These are phyloP conservation scores for Silurus asotus DNA, from an alignment of 2,113 vertebrate species.

Conservation along the genomic window DNA sequence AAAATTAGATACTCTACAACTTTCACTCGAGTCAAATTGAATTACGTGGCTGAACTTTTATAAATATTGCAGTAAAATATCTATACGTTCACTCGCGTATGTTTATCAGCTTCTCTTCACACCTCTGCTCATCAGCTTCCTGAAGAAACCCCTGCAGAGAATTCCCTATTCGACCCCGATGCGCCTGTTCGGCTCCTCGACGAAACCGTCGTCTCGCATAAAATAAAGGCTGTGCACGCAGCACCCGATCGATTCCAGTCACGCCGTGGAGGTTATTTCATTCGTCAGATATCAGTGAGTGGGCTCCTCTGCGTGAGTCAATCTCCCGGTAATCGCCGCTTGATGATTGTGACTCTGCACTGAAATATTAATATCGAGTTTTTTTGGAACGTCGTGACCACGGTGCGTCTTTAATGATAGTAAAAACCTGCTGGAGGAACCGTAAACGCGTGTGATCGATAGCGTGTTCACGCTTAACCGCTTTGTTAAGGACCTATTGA, in stretches of 20 bases:
- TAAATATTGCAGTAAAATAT: too few relatives aligned
- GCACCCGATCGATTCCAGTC: neutral
- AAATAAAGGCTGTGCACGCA: neutral
- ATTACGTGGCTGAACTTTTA: too few relatives aligned
- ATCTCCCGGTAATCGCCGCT: neutral
- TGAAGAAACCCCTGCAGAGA: constrained; percentile 1
- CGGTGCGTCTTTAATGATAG: neutral
- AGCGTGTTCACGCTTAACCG: neutral
- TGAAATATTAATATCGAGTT: neutral
- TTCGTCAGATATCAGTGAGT: neutral
- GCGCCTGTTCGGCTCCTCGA: neutral
- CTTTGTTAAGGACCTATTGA: neutral
- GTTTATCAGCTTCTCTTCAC: neutral
- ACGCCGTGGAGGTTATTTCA: neutral
- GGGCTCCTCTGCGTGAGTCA: neutral
- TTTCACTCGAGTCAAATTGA: too few relatives aligned
- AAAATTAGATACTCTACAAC: too few relatives aligned
- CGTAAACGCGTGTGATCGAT: neutral
- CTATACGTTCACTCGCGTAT: too few relatives aligned
- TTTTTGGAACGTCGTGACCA: neutral
- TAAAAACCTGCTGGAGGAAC: neutral
- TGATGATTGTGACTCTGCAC: neutral
- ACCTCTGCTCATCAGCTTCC: neutral
- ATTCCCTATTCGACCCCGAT: neutral
- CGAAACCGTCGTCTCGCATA: neutral